These are phyloP conservation scores for Psittacara wagleri DNA, from an alignment of 2,113 vertebrate genomes.

Conservation along the genomic window DNA sequence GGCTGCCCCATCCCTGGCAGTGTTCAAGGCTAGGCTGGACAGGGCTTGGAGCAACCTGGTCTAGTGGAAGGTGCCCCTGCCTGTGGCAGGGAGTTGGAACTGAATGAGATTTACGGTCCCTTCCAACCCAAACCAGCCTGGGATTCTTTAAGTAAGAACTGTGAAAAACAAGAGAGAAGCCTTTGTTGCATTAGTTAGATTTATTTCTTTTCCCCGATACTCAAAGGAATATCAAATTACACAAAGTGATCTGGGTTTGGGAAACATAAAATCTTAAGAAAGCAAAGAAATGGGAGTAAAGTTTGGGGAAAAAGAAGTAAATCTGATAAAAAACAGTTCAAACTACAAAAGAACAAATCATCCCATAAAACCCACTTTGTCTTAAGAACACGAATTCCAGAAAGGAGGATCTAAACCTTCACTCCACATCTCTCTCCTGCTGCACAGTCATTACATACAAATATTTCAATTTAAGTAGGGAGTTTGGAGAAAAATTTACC, in stretches of 20 bases:
- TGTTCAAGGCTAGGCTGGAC: background rate
- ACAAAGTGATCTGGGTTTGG: background rate
- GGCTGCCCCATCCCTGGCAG: background rate
- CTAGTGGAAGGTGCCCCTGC: background rate
- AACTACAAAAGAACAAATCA: background rate
- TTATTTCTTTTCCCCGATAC: background rate
- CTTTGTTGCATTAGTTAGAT: background rate
- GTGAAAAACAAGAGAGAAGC: background rate
- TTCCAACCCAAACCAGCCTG: background rate
- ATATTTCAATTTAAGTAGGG: background rate
- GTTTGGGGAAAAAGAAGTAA: background rate
- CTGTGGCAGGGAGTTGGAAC: background rate
- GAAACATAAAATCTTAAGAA: background rate
- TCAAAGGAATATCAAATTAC: background rate
- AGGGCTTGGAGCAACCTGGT: background rate
- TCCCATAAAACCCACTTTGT: background rate
- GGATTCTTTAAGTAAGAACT: background rate
- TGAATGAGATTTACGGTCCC: background rate
- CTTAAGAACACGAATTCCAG: background rate
- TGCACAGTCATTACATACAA: background rate
- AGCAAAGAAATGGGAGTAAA: background rate
- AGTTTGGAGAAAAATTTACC: background rate
- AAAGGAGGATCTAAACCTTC: background rate
- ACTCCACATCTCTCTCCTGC: background rate
- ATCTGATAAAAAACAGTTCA: background rate